phyloP scores from a whole-genome alignment of 2,888 invertebrate species.

The Amphipyra berbera region DNA sequence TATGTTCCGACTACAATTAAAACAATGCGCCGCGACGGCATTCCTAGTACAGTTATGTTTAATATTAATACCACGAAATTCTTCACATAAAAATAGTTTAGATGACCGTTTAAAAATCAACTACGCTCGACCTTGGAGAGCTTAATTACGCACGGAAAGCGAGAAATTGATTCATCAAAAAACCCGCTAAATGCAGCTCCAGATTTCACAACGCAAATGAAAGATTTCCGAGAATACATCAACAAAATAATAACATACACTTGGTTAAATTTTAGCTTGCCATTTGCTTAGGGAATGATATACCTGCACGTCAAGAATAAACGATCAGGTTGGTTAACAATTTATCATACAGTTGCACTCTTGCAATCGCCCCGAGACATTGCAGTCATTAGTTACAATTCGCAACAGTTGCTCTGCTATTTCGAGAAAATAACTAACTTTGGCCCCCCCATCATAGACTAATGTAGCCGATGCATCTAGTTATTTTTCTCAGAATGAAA shows the following conservation, averaged over 20 bases:
- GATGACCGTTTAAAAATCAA: slow-evolving; percentile 40
- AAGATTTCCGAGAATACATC: slow-evolving; percentile 55
- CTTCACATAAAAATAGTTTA: slow-evolving; percentile 29
- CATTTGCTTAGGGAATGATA: slow-evolving; percentile 62
- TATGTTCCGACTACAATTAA: slow-evolving; percentile 72
- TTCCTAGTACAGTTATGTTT: slow-evolving; percentile 61
- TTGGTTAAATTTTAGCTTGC: slow-evolving; percentile 55
- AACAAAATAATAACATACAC: slow-evolving; percentile 55
- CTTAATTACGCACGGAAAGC: slow-evolving; percentile 36
- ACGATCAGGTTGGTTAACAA: slow-evolving; percentile 73
- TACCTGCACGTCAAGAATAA: slow-evolving; percentile 70
- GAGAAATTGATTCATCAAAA: slow-evolving; percentile 45
- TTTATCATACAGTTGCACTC: slow-evolving; percentile 76
- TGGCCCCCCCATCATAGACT: slow-evolving; percentile 61
- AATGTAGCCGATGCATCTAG: slow-evolving; percentile 52
- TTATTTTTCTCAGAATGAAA: slow-evolving; percentile 43
- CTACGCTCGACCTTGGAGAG: slow-evolving; percentile 47
- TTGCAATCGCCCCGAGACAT: slow-evolving; percentile 73
- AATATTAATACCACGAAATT: slow-evolving; percentile 41
- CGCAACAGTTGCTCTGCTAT: slow-evolving; percentile 80
- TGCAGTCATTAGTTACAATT: slow-evolving; percentile 80
- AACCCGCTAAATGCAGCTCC: slow-evolving; percentile 38
- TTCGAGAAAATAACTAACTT: slow-evolving; percentile 74
- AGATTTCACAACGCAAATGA: slow-evolving; percentile 26
- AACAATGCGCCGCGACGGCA: slow-evolving; percentile 66